Conservation (phyloP, 2,888 invertebrate species). For the Cheilosia vernalis region DNA sequence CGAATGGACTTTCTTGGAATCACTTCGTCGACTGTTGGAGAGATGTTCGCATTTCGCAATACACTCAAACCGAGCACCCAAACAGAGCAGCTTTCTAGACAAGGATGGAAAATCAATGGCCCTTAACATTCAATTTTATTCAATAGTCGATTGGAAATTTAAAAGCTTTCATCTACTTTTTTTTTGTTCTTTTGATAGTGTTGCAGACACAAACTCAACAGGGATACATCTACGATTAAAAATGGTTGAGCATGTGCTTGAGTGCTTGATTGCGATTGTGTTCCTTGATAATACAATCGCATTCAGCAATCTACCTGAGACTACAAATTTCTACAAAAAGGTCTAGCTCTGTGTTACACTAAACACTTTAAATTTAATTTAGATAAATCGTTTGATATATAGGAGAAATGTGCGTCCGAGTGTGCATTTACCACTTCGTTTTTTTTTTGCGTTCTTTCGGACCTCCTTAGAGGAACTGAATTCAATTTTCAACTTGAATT, state of each 20-base stretch:
- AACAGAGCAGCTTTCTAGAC: background rate
- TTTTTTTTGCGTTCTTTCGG: background rate
- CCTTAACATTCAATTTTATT: slow-evolving; percentile 28
- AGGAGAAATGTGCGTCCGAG: background rate
- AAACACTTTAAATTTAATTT: slow-evolving; percentile 28
- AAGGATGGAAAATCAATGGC: slow-evolving; percentile 9
- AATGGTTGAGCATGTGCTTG: background rate
- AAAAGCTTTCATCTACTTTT: background rate
- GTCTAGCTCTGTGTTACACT: background rate
- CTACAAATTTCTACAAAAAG: slow-evolving; percentile 6
- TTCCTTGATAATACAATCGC: background rate
- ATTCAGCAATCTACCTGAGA: slow-evolving; percentile 9
- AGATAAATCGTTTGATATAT: slow-evolving; percentile 12
- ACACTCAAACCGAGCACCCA: background rate
- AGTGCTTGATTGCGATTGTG: background rate
- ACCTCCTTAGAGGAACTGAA: slow-evolving; percentile 12
- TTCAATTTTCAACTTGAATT: slow-evolving; percentile 61
- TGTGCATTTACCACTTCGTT: background rate
- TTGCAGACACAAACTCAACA: background rate
- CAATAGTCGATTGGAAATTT: slow-evolving; percentile 18
- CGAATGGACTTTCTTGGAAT: slow-evolving; percentile 5
- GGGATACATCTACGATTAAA: background rate
- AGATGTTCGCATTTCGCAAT: background rate
- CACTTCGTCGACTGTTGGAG: background rate
- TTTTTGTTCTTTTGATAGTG: background rate